Conservation (phyloP, 2,113 vertebrate genomes). For the Chionodraco myersi region DNA sequence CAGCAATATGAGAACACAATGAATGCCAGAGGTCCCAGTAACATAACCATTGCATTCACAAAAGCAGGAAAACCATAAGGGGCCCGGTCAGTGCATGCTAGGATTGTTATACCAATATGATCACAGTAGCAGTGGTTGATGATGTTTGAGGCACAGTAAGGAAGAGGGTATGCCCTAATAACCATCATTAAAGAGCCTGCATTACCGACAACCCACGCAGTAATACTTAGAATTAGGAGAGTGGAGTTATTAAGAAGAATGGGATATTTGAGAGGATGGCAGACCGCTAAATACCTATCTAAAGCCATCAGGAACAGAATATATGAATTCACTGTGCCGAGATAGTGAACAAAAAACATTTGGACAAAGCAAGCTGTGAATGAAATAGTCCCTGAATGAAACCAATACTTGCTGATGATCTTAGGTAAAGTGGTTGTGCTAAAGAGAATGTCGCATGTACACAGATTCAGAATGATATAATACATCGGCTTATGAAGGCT, state of each 20-base stretch:
- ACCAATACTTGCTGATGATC: constrained; percentile 70
- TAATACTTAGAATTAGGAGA: constrained; percentile 52
- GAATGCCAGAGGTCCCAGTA: constrained; percentile 69
- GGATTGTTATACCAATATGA: constrained; percentile 62
- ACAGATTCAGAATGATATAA: constrained; percentile 55
- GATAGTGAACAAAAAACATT: constrained; percentile 76
- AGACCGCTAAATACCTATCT: constrained; percentile 76
- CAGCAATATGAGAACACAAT: constrained; percentile 72
- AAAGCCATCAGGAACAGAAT: constrained; percentile 76
- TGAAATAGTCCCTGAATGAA: constrained; percentile 59
- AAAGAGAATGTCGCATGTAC: constrained; percentile 67
- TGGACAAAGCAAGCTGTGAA: constrained; percentile 72
- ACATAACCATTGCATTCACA: constrained; percentile 40
- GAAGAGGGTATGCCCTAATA: constrained; percentile 71
- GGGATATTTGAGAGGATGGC: constrained; percentile 71
- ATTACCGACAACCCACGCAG: constrained; percentile 44
- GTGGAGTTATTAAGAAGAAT: constrained; percentile 57
- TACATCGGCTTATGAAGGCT: constrained; percentile 76
- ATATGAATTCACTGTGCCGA: constrained; percentile 62
- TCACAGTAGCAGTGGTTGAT: constrained; percentile 79
- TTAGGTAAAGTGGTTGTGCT: constrained; percentile 70
- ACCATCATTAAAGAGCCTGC: rapidly evolving
- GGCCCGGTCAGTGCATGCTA: constrained; percentile 69
- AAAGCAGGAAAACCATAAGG: constrained; percentile 58
- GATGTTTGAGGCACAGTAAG: constrained; percentile 73